Evolutionary conservation across 2,888 invertebrate genomes (phyloP), one percentile per base, ranked within the genome.

Genomic region (Melanotus villosus): DNA sequence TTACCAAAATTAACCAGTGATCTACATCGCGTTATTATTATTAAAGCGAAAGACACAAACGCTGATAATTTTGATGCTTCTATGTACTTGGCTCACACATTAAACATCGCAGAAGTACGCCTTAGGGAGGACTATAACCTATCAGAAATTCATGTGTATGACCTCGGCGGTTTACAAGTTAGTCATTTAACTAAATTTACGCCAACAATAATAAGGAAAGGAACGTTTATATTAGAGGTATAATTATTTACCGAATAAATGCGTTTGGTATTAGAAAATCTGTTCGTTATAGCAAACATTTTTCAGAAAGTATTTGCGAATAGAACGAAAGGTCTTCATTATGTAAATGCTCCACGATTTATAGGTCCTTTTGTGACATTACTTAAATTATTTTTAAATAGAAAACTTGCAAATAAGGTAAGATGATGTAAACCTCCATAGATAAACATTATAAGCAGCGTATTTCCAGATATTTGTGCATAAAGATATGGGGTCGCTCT

Each of bases 231-330:
- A 57, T 83, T 85, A 56, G 85, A 87, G 77, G 87, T 87, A 80
- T n/a, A 4, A 2, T 2, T n/a, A 30, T 50, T n/a, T n/a, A n/a
- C n/a, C n/a, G n/a, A n/a, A n/a, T n/a, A n/a, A n/a, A n/a, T n/a
- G n/a, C n/a, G n/a, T n/a, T n/a, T n/a, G n/a, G n/a, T n/a, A n/a
- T n/a, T n/a, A n/a, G n/a, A n/a, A n/a, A n/a, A n/a, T n/a, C n/a
- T n/a, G n/a, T n/a, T n/a, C n/a, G n/a, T n/a, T n/a, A n/a, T n/a
- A 52, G 14, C 32, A 16, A 52, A 32, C 34, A n/a, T 47, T 64
- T 85, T 85, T 32, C 79, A 88, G 88, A 87, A 87, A 76, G 87
- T 87, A 0, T 81, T 84, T 9, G 85, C 86, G 0, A 77, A 84
- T 2, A 82, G 84, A 59, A 76, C 88, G 0, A 80, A 82, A 21